Evolutionary conservation across 2,888 invertebrate genomes (phyloP).

Genomic region (Melanostoma scalare): DNA sequence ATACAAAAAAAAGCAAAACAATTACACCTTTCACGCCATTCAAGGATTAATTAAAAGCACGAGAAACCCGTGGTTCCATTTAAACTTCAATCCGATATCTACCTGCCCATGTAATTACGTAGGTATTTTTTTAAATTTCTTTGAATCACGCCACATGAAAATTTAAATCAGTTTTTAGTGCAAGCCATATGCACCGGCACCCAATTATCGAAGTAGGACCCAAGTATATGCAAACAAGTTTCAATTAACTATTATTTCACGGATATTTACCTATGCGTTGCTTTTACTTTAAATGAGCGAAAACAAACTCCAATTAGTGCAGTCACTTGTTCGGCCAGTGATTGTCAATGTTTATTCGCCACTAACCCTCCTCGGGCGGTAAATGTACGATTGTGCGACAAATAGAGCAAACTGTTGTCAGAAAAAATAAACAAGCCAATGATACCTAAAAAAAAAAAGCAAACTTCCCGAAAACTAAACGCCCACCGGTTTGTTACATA

Average conservation of each 20-base stretch:
- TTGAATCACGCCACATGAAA: conserved; percentile 24
- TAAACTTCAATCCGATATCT: conserved; percentile 6
- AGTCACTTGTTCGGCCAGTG: conserved; percentile 45
- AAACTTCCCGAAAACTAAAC: not conserved
- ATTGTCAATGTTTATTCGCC: conserved; percentile 28
- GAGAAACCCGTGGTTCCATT: conserved; percentile 36
- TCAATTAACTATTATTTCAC: conserved; percentile 51
- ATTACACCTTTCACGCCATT: conserved; percentile 32
- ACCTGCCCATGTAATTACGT: too few relatives aligned
- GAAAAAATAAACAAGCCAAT: conserved; percentile 37
- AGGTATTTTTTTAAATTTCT: conserved; percentile 19
- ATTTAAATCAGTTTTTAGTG: conserved; percentile 29
- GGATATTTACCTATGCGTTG: conserved; percentile 36
- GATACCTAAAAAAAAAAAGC: conserved; percentile 2
- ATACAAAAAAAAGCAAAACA: not conserved
- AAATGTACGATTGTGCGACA: conserved; percentile 37
- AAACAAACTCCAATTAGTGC: conserved; percentile 52
- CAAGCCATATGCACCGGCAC: conserved; percentile 13
- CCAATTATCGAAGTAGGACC: conserved; percentile 36
- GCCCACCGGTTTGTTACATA: not conserved
- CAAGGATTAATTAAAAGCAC: conserved; percentile 48
- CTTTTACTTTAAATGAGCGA: conserved; percentile 41
- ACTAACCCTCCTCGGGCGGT: not conserved
- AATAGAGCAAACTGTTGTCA: conserved; percentile 55
- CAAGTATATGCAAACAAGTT: conserved; percentile 46